Percentiles rank a stretch among this genome's conserved stretches.
phyloP scores from a whole-genome alignment of 2,888 invertebrate genomes.

The Caradrina clavipalpis region DNA sequence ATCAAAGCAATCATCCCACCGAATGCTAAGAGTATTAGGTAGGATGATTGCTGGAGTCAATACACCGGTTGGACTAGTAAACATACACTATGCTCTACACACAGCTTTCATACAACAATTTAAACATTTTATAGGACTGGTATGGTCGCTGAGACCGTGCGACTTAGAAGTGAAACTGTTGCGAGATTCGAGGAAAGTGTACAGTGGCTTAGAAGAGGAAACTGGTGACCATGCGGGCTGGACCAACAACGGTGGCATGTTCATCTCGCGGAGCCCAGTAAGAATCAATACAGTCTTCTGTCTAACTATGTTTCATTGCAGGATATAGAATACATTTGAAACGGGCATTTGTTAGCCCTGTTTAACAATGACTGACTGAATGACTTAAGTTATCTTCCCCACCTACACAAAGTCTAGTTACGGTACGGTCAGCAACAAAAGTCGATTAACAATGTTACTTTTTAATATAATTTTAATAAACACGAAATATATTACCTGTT shows the following conservation, averaged over 20 bases:
- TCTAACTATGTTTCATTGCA: background rate
- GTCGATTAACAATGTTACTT: too few species aligned
- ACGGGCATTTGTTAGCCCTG: background rate
- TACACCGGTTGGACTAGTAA: too few species aligned
- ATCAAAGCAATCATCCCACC: too few species aligned
- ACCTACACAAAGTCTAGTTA: too few species aligned
- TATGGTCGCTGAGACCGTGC: constrained; percentile 96
- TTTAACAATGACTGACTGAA: too few species aligned
- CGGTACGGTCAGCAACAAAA: too few species aligned
- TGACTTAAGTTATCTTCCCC: too few species aligned
- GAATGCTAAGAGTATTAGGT: too few species aligned
- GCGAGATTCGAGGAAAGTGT: constrained; percentile 92
- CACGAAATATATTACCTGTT: too few species aligned
- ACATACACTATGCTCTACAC: background rate
- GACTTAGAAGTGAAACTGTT: constrained; percentile 96
- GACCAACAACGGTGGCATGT: constrained; percentile 97
- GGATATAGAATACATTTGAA: too few species aligned
- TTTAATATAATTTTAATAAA: too few species aligned
- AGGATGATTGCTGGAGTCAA: too few species aligned
- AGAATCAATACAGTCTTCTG: background rate
- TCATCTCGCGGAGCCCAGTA: constrained; percentile 93
- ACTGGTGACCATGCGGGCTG: constrained; percentile 96
- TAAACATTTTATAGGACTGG: constrained; percentile 88
- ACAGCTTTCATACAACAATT: constrained; percentile 2
- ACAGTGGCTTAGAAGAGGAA: constrained; percentile 94